These are phyloP conservation scores for Cacoxenus indagator DNA, from an alignment of 2,888 invertebrate species.

Conservation along the genomic window DNA sequence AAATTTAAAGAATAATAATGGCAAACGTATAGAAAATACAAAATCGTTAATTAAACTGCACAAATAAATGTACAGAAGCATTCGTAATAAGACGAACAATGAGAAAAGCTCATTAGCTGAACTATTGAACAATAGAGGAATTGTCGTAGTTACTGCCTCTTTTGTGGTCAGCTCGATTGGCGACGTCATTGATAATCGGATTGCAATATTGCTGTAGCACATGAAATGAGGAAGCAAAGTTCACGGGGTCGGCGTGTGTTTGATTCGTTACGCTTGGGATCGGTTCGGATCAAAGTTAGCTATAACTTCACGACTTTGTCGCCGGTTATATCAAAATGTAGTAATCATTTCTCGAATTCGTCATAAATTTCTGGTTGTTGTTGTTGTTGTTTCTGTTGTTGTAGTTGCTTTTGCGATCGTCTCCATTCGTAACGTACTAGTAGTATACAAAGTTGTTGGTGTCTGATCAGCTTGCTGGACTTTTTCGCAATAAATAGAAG, in stretches of 20 bases:
- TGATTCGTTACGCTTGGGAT: constrained; percentile 11
- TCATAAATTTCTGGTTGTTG: constrained; percentile 44
- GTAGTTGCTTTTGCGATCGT: constrained; percentile 32
- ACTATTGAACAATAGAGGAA: constrained; percentile 27
- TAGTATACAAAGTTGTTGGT: constrained; percentile 23
- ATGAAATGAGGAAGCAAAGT: not conserved
- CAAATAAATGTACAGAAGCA: too few relatives aligned
- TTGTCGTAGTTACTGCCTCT: not conserved
- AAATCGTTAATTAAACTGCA: too few relatives aligned
- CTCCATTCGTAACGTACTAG: constrained; percentile 17
- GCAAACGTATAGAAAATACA: too few relatives aligned
- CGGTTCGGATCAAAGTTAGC: constrained; percentile 25
- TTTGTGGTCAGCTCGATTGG: not conserved
- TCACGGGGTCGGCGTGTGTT: not conserved
- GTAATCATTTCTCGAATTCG: too few relatives aligned
- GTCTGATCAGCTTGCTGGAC: constrained; percentile 35
- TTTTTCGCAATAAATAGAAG: constrained; percentile 56
- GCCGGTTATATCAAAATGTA: too few relatives aligned
- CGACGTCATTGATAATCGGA: constrained; percentile 18
- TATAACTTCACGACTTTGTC: constrained; percentile 46
- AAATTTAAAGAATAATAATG: too few relatives aligned
- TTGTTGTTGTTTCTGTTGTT: constrained; percentile 2
- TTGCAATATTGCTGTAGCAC: not conserved
- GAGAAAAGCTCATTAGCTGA: constrained; percentile 18
- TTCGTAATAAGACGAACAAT: too few relatives aligned